phyloP scores from a whole-genome alignment of 2,888 invertebrate genomes.

The Lasiommata megera region DNA sequence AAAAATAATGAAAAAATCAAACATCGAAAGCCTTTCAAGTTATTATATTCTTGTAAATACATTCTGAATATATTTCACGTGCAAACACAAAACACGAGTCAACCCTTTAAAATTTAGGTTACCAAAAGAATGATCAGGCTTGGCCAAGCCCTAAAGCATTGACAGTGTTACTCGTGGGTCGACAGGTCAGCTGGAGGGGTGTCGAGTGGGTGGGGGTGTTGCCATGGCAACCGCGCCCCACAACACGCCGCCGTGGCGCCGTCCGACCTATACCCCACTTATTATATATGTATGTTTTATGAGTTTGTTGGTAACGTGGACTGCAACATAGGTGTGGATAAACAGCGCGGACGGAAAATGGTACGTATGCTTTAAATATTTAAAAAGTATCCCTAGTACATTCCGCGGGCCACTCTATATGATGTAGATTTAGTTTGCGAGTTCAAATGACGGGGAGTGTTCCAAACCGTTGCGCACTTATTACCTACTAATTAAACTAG shows the following conservation, averaged over 20 bases:
- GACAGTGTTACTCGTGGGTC: conserved; percentile 73
- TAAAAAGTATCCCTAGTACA: conserved; percentile 53
- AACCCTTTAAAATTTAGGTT: conserved; percentile 24
- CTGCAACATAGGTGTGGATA: conserved; percentile 45
- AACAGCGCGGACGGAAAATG: conserved; percentile 43
- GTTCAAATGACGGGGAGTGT: neutral
- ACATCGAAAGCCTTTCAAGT: no score
- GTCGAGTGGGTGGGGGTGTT: conserved; percentile 44
- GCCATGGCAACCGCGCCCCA: conserved; percentile 70
- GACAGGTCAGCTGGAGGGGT: conserved; percentile 71
- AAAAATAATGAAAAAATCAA: no score
- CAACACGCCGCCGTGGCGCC: conserved; percentile 79
- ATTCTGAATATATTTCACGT: conserved; percentile 2
- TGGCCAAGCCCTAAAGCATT: conserved; percentile 42
- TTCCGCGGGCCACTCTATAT: conserved; percentile 11
- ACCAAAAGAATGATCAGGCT: conserved; percentile 32
- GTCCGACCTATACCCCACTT: conserved; percentile 51
- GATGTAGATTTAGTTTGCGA: conserved; percentile 7
- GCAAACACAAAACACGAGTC: neutral
- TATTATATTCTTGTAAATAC: neutral
- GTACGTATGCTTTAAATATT: conserved; percentile 59
- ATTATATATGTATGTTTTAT: conserved; percentile 67
- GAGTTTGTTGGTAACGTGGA: conserved; percentile 60
- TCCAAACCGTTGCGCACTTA: neutral
- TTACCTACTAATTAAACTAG: neutral